Evolutionary conservation across 1,140 invertebrate species (phyloP).

Genomic region (Ceratosolen solmsi): DNA sequence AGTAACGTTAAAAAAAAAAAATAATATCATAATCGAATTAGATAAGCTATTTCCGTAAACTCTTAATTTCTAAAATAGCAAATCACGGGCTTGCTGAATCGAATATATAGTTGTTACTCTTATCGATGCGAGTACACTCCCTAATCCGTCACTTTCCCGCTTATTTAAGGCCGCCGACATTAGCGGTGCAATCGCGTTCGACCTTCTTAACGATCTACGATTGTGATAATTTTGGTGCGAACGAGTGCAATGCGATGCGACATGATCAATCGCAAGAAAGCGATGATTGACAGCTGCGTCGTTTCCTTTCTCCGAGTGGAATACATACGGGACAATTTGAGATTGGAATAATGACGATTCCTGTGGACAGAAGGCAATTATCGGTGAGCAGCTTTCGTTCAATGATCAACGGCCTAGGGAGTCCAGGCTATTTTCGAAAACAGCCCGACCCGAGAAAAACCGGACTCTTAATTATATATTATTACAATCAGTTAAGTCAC

Average conservation of each 20-base stretch:
- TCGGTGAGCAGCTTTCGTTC: slow-evolving; percentile 6
- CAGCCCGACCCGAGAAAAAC: not conserved
- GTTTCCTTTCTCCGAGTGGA: not conserved
- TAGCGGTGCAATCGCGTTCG: not conserved
- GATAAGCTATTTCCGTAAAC: not conserved
- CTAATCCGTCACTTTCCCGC: not conserved
- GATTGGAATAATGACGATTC: slow-evolving; percentile 7
- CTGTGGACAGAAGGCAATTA: slow-evolving; percentile 9
- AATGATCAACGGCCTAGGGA: too few species aligned
- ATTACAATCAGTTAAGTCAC: slow-evolving; percentile 11
- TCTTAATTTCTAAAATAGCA: not conserved
- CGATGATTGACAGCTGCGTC: not conserved
- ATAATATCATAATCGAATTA: too few species aligned
- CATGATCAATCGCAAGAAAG: not conserved
- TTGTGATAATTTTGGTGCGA: not conserved
- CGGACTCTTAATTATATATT: not conserved
- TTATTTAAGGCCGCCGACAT: not conserved
- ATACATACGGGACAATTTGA: not conserved
- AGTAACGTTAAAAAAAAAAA: too few species aligned
- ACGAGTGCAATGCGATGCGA: not conserved
- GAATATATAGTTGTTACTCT: not conserved
- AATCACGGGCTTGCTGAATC: not conserved
- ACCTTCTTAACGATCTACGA: not conserved
- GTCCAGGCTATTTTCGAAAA: not conserved
- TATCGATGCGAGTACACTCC: not conserved